phyloP scores from a whole-genome alignment of 2,888 invertebrate genomes.

The Didymodactylos carnosus region DNA sequence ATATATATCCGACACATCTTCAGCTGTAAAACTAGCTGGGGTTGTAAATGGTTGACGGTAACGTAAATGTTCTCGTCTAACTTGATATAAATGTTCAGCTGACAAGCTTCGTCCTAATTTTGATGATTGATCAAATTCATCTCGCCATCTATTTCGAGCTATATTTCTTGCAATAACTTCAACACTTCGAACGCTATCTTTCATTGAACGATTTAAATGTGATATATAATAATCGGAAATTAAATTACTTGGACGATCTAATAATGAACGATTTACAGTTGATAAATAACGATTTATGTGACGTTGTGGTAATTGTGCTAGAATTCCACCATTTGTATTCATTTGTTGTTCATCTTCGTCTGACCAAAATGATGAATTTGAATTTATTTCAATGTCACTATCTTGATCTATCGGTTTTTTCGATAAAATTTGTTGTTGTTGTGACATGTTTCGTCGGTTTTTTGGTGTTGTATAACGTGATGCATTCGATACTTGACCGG shows the following conservation, averaged over 20 bases:
- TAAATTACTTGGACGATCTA: constrained; percentile 5
- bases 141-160: background rate
- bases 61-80: constrained; percentile 6
- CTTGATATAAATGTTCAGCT: constrained; percentile 6
- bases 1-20: constrained; percentile 11
- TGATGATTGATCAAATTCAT: background rate
- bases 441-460: too few species aligned
- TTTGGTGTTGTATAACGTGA: background rate
- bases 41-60: background rate
- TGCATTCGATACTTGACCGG: background rate
- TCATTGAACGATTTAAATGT: constrained; percentile 9
- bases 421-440: background rate
- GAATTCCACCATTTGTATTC: background rate
- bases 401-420: background rate
- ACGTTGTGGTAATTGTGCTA: background rate
- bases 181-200: constrained; percentile 8
- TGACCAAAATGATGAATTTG: background rate
- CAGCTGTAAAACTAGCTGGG: constrained; percentile 9
- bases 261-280: background rate
- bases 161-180: background rate
- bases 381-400: background rate
- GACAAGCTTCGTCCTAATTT: background rate
- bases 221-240: constrained; percentile 13
- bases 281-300: background rate
- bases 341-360: background rate